Conservation (phyloP, 2,888 invertebrate genomes). For the Pseudococcus longispinus region DNA sequence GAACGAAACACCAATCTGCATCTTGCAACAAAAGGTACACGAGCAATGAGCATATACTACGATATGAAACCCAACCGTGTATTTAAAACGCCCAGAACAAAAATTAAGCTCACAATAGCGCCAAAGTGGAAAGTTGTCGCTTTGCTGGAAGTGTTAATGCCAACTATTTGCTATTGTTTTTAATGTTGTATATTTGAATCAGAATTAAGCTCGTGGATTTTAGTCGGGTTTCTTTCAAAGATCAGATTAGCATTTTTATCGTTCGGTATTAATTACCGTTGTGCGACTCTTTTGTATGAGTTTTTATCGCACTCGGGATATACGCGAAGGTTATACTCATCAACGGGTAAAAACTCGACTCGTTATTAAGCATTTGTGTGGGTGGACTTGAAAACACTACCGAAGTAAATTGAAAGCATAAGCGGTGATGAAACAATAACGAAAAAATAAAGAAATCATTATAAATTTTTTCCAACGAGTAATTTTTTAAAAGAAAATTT, state of each 20-base stretch:
- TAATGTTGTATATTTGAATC: constrained; percentile 31
- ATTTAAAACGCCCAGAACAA: not conserved
- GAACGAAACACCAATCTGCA: not conserved
- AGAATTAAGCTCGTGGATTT: not conserved
- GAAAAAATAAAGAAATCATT: not conserved
- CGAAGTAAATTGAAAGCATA: not conserved
- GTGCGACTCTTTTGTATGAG: not conserved
- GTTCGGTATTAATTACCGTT: not conserved
- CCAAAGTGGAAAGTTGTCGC: not conserved
- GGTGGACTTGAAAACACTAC: not conserved
- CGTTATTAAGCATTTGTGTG: not conserved
- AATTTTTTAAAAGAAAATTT: not conserved
- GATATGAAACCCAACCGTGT: not conserved
- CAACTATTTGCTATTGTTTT: constrained; percentile 13
- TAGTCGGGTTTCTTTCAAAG: constrained; percentile 13
- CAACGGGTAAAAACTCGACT: not conserved
- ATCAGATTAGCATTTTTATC: constrained; percentile 34
- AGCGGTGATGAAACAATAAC: not conserved
- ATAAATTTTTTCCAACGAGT: not conserved
- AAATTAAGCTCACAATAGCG: constrained; percentile 24
- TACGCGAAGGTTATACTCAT: not conserved
- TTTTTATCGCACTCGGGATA: not conserved
- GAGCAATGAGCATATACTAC: too few species aligned
- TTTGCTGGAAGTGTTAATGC: not conserved
- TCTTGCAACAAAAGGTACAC: constrained; percentile 5